Evolutionary conservation across 2,888 invertebrate genomes (phyloP), one percentile per base, ranked within the genome.

Genomic region (Agrochola macilenta): DNA sequence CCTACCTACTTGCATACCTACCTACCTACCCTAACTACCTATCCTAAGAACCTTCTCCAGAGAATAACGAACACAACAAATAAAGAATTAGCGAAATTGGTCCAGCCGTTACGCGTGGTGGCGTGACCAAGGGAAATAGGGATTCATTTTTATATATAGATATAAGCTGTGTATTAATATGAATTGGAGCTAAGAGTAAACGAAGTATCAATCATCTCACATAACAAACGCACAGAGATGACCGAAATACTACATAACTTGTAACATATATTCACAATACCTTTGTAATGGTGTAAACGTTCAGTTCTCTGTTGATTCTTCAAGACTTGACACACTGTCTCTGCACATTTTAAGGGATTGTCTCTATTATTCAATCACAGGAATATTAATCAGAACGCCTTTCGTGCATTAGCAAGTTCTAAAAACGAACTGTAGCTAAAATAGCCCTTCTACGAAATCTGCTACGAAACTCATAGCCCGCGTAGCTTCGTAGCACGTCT

Each of bases 401-500:
- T 35, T 20, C 7, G n/a, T 23, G 5, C 23, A 76, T 43, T n/a
- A 72, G n/a, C 17, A 30, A 75, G 8, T 52, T 14, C 12, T 30
- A n/a, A 63, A 57, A 77, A 58, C 3, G 8, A 68, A 43, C 61
- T 12, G 20, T 58, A 54, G 2, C 39, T 35, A 26, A 74, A 75
- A 20, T 17, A 23, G 39, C 26, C n/a, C 35, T 23, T 39, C 39
- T 64, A 69, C 68, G 52, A 52, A 58, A 58, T 43, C 1, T 69
- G 70, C 84, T 79, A 79, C 65, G 60, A 58, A 66, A 26, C 14
- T 66, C 68, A 69, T 79, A 69, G n/a, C 79, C 79, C 26, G 14
- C 58, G 84, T 84, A 80, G 84, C 58, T 39, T 23, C 79, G 79
- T 84, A 84, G 80, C 71, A 49, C 58, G 80, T 39, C 71, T 84